These are phyloP conservation scores for Diorhabda elongata DNA, from an alignment of 1,140 invertebrate species.

Conservation along the genomic window DNA sequence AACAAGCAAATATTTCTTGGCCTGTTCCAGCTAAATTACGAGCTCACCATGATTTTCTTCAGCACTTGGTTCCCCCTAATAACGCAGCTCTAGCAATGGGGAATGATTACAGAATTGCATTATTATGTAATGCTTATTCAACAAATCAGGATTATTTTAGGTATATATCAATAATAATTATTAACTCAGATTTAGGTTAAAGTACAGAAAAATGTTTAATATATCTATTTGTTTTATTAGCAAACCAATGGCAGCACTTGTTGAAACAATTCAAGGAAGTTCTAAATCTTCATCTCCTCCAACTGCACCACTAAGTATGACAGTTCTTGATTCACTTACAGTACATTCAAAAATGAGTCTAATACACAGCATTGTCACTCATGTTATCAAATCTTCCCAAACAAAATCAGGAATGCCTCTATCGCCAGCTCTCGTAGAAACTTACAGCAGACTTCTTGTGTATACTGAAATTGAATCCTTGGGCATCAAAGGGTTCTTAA, in stretches of 20 bases:
- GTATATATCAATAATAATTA: conserved; percentile 28
- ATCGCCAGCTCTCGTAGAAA: conserved; percentile 90
- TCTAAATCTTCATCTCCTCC: conserved; percentile 60
- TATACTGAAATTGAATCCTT: conserved; percentile 96
- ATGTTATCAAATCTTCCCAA: conserved; percentile 83
- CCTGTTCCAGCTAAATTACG: conserved; percentile 79
- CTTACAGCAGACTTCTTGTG: conserved; percentile 87
- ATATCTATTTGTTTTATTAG: conserved; percentile 23
- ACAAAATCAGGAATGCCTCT: conserved; percentile 76
- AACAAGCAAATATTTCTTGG: conserved; percentile 44
- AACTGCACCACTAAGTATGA: conserved; percentile 85
- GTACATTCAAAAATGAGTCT: conserved; percentile 97
- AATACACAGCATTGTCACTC: conserved; percentile 89
- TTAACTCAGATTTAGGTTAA: neutral
- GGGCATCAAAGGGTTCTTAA: conserved; percentile 94
- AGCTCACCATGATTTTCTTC: conserved; percentile 83
- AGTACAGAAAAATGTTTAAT: neutral
- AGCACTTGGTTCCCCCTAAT: conserved; percentile 73
- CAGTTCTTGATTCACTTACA: conserved; percentile 85
- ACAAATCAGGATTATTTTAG: conserved; percentile 79
- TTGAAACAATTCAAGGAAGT: conserved; percentile 82
- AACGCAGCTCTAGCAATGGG: conserved; percentile 63
- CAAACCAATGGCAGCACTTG: conserved; percentile 53
- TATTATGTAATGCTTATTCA: conserved; percentile 92
- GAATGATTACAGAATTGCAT: conserved; percentile 82